Conservation (phyloP, 1,140 invertebrate genomes). For the Limonius californicus region DNA sequence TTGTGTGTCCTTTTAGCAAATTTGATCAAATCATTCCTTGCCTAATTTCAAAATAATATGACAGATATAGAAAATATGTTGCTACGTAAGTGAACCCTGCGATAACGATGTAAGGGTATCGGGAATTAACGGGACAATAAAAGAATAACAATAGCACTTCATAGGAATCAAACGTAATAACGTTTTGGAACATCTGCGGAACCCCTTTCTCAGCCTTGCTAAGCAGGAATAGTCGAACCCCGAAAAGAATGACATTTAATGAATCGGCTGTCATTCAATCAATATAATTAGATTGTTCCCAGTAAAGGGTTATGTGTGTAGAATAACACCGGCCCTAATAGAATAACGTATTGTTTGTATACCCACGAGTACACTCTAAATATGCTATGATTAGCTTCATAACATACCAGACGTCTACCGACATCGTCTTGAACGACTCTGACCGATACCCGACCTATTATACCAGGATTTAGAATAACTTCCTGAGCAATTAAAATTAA, state of each 20-base stretch:
- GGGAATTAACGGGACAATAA: background rate
- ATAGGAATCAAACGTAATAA: background rate
- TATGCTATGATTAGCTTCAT: slow-evolving; percentile 14
- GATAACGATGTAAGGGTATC: too few relatives aligned
- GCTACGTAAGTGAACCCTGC: too few relatives aligned
- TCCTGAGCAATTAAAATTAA: too few relatives aligned
- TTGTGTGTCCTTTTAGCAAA: too few relatives aligned
- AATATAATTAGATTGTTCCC: slow-evolving; percentile 48
- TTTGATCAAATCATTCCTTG: too few relatives aligned
- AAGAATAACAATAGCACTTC: background rate
- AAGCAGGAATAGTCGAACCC: slow-evolving; percentile 18
- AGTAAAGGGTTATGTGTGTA: slow-evolving; percentile 44
- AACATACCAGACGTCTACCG: background rate
- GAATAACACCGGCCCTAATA: slow-evolving; percentile 44
- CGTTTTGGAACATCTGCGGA: slow-evolving; percentile 9
- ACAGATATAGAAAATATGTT: too few relatives aligned
- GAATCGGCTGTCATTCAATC: slow-evolving; percentile 49
- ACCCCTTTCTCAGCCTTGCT: background rate
- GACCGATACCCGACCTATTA: too few relatives aligned
- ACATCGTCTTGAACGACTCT: background rate
- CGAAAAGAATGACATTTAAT: slow-evolving; percentile 46
- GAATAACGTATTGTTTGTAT: slow-evolving; percentile 40
- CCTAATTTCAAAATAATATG: too few relatives aligned
- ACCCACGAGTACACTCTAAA: slow-evolving; percentile 2
- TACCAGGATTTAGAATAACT: too few relatives aligned